Conservation (phyloP, 2,113 vertebrate species). For the Atlantisia rogersi region DNA sequence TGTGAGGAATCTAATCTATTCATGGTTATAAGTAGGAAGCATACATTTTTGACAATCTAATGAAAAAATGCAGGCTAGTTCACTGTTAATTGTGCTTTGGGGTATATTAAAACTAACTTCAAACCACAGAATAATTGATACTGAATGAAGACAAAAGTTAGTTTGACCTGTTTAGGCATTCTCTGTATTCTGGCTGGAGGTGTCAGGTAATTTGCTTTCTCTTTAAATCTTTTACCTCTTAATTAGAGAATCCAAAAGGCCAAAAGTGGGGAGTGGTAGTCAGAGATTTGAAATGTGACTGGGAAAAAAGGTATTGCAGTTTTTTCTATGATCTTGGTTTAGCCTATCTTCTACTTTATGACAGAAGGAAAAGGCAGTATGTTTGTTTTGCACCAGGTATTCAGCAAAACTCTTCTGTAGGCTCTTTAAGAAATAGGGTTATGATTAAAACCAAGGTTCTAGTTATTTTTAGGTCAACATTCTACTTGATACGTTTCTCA, state of each 20-base stretch:
- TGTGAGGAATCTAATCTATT: not conserved
- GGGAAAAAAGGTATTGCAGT: not conserved
- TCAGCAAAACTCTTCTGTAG: not conserved
- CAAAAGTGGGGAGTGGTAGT: not conserved
- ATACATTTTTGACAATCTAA: not conserved
- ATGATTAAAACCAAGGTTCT: not conserved
- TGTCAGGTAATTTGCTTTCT: not conserved
- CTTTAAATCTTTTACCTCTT: not conserved
- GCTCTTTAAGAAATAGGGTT: not conserved
- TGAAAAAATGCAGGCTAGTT: not conserved
- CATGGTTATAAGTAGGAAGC: not conserved
- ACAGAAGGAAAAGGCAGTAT: not conserved
- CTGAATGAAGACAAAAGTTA: not conserved
- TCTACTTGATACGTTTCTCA: not conserved
- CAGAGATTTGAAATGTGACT: not conserved
- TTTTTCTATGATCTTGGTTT: not conserved
- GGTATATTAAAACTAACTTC: not conserved
- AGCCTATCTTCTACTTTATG: not conserved
- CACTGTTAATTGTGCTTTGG: not conserved
- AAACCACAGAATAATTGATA: not conserved
- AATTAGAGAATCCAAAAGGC: not conserved
- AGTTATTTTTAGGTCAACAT: not conserved
- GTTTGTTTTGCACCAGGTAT: not conserved
- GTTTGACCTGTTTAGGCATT: not conserved
- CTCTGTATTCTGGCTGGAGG: not conserved